phyloP scores from a whole-genome alignment of 2,113 vertebrate species.

The Henicopernis longicauda region DNA sequence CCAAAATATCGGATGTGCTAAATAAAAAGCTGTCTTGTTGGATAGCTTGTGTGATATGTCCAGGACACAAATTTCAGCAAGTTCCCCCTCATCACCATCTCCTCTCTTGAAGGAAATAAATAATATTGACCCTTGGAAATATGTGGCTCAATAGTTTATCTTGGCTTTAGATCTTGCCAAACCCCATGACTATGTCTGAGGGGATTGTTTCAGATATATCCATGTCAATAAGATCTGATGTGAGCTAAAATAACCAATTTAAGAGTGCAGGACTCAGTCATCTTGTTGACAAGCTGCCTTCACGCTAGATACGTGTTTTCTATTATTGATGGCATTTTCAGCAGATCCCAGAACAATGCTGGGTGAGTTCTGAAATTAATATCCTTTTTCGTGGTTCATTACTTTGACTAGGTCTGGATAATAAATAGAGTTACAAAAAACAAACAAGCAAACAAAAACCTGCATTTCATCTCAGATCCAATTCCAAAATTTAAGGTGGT shows the following conservation, averaged over 20 bases:
- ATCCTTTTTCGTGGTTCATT: background rate
- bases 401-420: background rate
- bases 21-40: background rate
- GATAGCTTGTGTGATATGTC: background rate
- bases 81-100: conserved; percentile 21
- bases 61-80: background rate
- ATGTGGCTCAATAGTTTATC: conserved; percentile 8
- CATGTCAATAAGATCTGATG: conserved; percentile 63
- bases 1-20: background rate
- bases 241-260: conserved; percentile 66
- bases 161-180: conserved; percentile 52
- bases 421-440: background rate
- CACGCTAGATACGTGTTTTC: conserved; percentile 37
- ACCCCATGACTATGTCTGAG: conserved; percentile 19
- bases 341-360: conserved; percentile 4
- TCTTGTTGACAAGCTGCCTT: conserved; percentile 66
- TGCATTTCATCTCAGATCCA: background rate
- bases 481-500: background rate
- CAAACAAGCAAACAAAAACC: background rate
- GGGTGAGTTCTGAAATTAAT: conserved; percentile 38
- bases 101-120: background rate
- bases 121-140: conserved; percentile 31
- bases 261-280: conserved; percentile 51
- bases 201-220: conserved; percentile 54
- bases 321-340: conserved; percentile 25